Conservation (phyloP, 2,113 vertebrate genomes). For the Phaethon lepturus region DNA sequence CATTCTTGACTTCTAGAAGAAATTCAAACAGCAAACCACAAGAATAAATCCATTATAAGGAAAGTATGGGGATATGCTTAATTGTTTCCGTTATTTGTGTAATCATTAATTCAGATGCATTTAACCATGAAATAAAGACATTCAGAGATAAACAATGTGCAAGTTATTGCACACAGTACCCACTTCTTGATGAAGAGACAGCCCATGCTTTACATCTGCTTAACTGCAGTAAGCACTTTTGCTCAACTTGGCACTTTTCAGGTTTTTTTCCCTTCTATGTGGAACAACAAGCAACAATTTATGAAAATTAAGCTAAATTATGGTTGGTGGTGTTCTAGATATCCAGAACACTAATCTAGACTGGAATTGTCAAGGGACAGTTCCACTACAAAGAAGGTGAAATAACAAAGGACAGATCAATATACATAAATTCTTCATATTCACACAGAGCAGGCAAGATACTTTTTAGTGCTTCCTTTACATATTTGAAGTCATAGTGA, state of each 20-base stretch:
- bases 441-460: not conserved
- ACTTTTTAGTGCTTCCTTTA: constrained; percentile 32
- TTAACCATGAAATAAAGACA: constrained; percentile 3
- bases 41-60: constrained; percentile 11
- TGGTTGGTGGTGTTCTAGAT: constrained; percentile 6
- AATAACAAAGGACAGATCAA: not conserved
- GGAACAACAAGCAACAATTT: constrained; percentile 12
- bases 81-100: not conserved
- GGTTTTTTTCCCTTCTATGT: constrained; percentile 23
- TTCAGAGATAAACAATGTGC: not conserved
- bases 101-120: not conserved
- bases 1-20: constrained; percentile 51
- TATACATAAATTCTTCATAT: constrained; percentile 29
- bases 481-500: not conserved
- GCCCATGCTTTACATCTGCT: constrained; percentile 26
- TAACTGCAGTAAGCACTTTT: constrained; percentile 45
- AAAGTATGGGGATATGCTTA: constrained; percentile 51
- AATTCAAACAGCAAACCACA: constrained; percentile 12
- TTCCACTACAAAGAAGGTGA: constrained; percentile 33
- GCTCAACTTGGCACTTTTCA: constrained; percentile 23
- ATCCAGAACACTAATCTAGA: constrained; percentile 40
- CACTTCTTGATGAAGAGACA: not conserved
- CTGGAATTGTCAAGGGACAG: constrained; percentile 61
- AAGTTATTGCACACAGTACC: not conserved
- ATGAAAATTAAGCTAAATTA: constrained; percentile 33